phyloP scores from a whole-genome alignment of 1,140 invertebrate species.

The Drosophila lacteicornis region DNA sequence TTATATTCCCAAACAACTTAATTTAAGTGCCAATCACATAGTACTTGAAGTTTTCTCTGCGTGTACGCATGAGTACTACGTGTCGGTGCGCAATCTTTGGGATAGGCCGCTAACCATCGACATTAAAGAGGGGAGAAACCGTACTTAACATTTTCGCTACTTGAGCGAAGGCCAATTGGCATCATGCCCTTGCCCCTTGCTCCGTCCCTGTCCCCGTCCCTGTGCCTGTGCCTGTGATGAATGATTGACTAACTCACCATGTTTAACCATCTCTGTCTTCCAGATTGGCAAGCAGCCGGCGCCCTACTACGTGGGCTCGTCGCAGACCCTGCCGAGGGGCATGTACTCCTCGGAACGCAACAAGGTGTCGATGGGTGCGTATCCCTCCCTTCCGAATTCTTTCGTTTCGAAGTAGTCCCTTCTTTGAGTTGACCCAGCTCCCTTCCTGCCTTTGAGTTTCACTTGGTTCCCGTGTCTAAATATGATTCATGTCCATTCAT shows the following conservation, averaged over 20 bases:
- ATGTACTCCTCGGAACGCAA: constrained; percentile 84
- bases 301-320: constrained; percentile 86
- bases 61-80: constrained; percentile 14
- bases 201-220: neutral
- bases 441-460: neutral
- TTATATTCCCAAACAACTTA: too few species aligned
- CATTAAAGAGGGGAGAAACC: constrained; percentile 56
- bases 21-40: too few species aligned
- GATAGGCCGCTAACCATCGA: constrained; percentile 21
- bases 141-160: constrained; percentile 51
- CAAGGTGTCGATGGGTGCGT: constrained; percentile 82
- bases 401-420: constrained; percentile 5
- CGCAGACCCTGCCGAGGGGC: constrained; percentile 86
- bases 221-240: neutral
- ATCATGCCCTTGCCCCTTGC: constrained; percentile 6
- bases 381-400: constrained; percentile 12
- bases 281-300: constrained; percentile 85
- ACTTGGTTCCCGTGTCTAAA: constrained; percentile 30
- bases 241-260: neutral
- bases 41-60: neutral
- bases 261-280: constrained; percentile 19
- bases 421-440: constrained; percentile 15
- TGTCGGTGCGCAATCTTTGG: constrained; percentile 30
- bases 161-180: constrained; percentile 58
- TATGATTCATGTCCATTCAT: constrained; percentile 54